Conservation (phyloP, 1,140 invertebrate genomes). For the Diachasma alloeum region DNA sequence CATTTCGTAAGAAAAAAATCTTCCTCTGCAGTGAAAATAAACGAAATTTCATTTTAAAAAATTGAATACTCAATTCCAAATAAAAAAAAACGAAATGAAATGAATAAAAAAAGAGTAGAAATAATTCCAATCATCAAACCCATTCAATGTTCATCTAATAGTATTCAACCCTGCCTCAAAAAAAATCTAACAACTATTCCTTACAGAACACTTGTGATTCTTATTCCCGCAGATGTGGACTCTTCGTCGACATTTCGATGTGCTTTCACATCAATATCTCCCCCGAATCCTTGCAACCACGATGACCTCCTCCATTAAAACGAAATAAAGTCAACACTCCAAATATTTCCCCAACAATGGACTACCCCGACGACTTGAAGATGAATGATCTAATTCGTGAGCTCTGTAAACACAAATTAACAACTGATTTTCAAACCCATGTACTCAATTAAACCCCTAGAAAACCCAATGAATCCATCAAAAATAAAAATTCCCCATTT, state of each 20-base stretch:
- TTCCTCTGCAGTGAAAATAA: too few relatives aligned
- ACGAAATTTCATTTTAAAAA: too few relatives aligned
- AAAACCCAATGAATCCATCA: too few relatives aligned
- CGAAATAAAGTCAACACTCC: too few relatives aligned
- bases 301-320: not conserved
- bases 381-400: not conserved
- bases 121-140: not conserved
- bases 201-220: slow-evolving; percentile 33
- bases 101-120: too few relatives aligned
- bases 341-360: not conserved
- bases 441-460: not conserved
- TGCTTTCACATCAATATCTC: not conserved
- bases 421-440: not conserved
- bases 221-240: not conserved
- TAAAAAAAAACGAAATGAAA: too few relatives aligned
- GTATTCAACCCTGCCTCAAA: not conserved
- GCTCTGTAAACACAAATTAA: slow-evolving; percentile 13
- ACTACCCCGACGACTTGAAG: not conserved
- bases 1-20: too few relatives aligned
- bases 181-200: slow-evolving; percentile 6
- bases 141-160: not conserved
- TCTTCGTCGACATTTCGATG: slow-evolving; percentile 16
- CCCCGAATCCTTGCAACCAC: not conserved
- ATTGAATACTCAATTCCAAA: too few relatives aligned
- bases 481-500: too few relatives aligned